Evolutionary conservation across 1,140 invertebrate genomes (phyloP).

Genomic region (Chlorops oryzae): DNA sequence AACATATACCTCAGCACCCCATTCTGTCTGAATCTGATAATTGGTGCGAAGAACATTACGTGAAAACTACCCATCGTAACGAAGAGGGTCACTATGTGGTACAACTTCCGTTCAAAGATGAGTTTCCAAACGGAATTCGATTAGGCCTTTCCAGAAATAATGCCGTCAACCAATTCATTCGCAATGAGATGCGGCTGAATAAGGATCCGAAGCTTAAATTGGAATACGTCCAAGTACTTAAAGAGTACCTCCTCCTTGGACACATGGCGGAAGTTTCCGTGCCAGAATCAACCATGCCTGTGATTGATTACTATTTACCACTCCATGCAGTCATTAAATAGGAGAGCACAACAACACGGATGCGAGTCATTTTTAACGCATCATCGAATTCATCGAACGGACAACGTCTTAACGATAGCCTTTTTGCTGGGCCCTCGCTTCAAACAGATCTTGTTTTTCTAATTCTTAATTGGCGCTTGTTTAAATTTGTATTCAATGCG

Average conservation of each 20-base stretch:
- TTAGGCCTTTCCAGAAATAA: too few species aligned
- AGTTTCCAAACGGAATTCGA: too few species aligned
- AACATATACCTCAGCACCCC: too few species aligned
- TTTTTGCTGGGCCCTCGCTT: conserved; percentile 33
- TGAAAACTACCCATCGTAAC: too few species aligned
- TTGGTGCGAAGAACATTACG: too few species aligned
- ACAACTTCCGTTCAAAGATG: too few species aligned
- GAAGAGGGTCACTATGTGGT: too few species aligned
- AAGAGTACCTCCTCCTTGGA: conserved; percentile 5
- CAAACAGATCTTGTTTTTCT: conserved; percentile 38
- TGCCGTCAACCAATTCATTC: too few species aligned
- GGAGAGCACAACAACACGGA: conserved; percentile 21
- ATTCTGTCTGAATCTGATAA: too few species aligned
- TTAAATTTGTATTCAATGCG: conserved; percentile 25
- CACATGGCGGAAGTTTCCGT: too few species aligned
- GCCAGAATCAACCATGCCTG: not conserved
- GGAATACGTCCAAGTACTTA: conserved; percentile 2
- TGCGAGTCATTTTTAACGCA: conserved; percentile 32
- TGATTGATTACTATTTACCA: conserved; percentile 11
- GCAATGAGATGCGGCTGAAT: too few species aligned
- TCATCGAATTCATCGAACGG: conserved; percentile 19
- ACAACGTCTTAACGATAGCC: conserved; percentile 34
- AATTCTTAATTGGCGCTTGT: conserved; percentile 32
- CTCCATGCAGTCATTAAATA: conserved; percentile 9
- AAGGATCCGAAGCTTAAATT: not conserved